Conservation (phyloP, 1,140 invertebrate species). For the Bombus difficillimus region DNA sequence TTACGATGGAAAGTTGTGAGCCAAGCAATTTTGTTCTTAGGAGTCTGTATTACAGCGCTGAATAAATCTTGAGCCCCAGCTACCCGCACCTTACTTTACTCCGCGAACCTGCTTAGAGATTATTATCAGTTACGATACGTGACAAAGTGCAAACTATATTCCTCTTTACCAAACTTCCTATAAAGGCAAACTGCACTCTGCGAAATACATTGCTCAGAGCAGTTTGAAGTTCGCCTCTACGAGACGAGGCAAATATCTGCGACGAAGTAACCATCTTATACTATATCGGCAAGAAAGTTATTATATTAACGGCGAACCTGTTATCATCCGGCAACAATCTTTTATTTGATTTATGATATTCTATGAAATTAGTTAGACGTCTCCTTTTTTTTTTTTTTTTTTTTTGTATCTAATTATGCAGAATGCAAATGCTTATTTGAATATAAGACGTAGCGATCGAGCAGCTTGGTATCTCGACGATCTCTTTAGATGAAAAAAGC, state of each 20-base stretch:
- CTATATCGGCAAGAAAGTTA: background rate
- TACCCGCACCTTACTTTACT: slow-evolving; percentile 12
- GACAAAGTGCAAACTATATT: slow-evolving; percentile 48
- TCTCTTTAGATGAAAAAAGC: no score
- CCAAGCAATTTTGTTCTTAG: slow-evolving; percentile 60
- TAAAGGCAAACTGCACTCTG: slow-evolving; percentile 4
- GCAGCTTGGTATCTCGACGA: no score
- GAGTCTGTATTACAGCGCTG: slow-evolving; percentile 37
- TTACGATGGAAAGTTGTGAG: slow-evolving; percentile 52
- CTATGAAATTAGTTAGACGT: no score
- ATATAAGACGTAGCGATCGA: no score
- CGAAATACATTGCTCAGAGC: background rate
- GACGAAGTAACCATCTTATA: background rate
- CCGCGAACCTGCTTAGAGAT: slow-evolving; percentile 36
- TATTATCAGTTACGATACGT: slow-evolving; percentile 52
- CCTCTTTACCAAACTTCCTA: background rate
- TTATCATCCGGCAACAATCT: background rate
- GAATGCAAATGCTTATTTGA: no score
- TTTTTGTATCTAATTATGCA: no score
- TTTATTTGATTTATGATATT: background rate
- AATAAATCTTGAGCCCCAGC: slow-evolving; percentile 43
- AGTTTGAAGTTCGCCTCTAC: background rate
- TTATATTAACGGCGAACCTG: background rate
- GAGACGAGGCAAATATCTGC: no score
- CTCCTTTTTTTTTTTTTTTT: no score